A percentile compares a stretch with the other conserved stretches of the same genome.
Conservation (phyloP, 2,797 vertebrate species). For the Propithecus deckenii region DNA sequence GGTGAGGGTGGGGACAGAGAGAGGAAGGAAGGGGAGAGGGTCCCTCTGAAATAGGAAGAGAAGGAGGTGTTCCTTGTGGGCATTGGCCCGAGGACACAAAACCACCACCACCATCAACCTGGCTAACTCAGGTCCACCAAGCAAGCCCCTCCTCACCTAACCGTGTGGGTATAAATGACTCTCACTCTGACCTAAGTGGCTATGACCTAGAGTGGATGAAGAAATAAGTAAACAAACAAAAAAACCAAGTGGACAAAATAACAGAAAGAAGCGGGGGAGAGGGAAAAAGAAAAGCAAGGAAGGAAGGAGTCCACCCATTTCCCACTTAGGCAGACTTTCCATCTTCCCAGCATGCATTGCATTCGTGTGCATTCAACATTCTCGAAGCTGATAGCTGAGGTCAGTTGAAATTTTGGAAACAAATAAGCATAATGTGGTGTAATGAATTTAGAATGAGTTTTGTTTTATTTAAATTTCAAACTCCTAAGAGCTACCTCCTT, state of each 20-base stretch:
- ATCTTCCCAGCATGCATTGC: neutral
- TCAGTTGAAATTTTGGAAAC: neutral
- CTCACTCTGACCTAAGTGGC: neutral
- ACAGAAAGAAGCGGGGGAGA: neutral
- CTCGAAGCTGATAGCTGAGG: neutral
- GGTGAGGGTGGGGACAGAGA: neutral
- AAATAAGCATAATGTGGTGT: neutral
- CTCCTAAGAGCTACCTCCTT: neutral
- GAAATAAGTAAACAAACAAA: neutral
- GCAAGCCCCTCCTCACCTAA: neutral
- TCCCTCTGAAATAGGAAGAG: fast-evolving
- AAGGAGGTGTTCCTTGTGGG: fast-evolving
- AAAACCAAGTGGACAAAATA: neutral
- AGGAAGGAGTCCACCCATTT: neutral
- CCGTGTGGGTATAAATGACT: neutral
- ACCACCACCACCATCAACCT: too few species aligned
- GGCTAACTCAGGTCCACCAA: neutral
- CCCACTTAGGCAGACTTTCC: neutral
- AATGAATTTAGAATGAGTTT: neutral
- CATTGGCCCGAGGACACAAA: neutral
- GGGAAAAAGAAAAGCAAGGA: neutral
- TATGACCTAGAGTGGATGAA: neutral
- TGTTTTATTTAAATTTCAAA: neutral
- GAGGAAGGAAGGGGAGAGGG: neutral
- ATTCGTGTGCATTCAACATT: fast-evolving